Evolutionary conservation across 2,113 vertebrate genomes (phyloP), one percentile per base, ranked within the genome.

Genomic region (Paralichthys olivaceus): DNA sequence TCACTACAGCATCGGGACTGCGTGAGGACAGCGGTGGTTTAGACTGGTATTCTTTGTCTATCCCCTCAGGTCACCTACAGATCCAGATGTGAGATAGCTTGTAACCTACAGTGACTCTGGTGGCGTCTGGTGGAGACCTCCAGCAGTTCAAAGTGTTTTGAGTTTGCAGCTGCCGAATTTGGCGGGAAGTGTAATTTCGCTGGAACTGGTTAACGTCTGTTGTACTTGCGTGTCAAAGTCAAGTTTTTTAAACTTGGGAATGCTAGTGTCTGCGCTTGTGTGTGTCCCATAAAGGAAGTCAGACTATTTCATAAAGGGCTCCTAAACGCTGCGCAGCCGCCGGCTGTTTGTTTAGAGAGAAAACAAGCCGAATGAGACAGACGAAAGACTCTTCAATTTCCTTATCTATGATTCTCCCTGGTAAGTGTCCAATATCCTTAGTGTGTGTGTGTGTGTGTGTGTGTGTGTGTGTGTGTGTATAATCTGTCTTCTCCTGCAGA

Each of bases 341-440:
- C 12, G 34, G 55, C 69, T 77, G 73, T 84, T 87, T 90, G 89
- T 91, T 93, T 91, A 67, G 77, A 91, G 68, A 89, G 81, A 90
- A 93, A 92, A 92, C 85, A 92, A 81, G 64, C 63, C 9, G 76
- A 84, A 79, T 88, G 82, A 91, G 86, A 90, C 84, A 66, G 75
- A 85, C 84, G 80, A 90, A 90, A 91, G 83, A 85, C 75, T 68
- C 79, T 91, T 90, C 90, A 89, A 90, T 93, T 93, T 92, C 91
- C 90, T 92, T 93, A 93, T 92, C 90, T 91, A 86, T 68, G 69
- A 87, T 87, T 89, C 81, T 81, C 83, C 80, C 76, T 92, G 89
- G 88, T 89, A 79, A 88, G 79, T 82, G 84, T 91, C 85, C 89
- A 94, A 92, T 91, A 90, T 92, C 87, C 83, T 70, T 34, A 12